These are phyloP conservation scores for Brachyalestes nurse DNA, from an alignment of 2,797 vertebrate species.

Conservation along the genomic window DNA sequence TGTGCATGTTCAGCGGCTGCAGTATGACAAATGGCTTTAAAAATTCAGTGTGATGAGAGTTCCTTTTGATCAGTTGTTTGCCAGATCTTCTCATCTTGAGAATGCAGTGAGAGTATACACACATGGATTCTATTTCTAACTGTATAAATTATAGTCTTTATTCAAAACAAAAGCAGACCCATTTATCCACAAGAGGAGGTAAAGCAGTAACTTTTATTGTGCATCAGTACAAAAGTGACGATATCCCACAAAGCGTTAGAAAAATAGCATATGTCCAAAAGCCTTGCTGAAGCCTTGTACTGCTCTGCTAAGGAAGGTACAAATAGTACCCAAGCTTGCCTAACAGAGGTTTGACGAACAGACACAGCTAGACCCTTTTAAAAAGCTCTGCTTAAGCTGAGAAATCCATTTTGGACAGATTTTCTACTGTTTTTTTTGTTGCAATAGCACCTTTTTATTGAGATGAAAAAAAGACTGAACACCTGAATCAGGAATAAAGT, in stretches of 20 bases:
- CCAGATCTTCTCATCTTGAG: neutral
- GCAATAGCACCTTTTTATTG: neutral
- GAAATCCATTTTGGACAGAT: neutral
- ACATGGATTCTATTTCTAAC: neutral
- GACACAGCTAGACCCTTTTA: neutral
- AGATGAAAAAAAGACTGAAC: neutral
- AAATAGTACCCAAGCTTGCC: neutral
- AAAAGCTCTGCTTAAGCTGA: neutral
- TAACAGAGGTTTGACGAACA: neutral
- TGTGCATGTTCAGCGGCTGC: neutral
- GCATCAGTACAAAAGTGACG: conserved; percentile 43
- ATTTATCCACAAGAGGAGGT: conserved; percentile 10
- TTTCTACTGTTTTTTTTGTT: neutral
- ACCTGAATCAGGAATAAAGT: neutral
- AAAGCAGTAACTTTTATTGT: conserved; percentile 48
- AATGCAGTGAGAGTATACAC: neutral
- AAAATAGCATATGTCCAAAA: conserved; percentile 53
- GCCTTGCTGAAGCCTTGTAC: neutral
- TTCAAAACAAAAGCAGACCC: neutral
- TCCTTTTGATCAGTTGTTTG: neutral
- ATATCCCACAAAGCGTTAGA: conserved; percentile 39
- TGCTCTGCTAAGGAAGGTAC: neutral
- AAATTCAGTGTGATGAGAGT: neutral
- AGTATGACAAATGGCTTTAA: neutral
- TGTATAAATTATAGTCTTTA: neutral